A percentile compares a stretch with the other conserved stretches of the same genome.
Evolutionary conservation across 1,140 invertebrate species (phyloP).

Genomic region (Brachionus rotundiformis): DNA sequence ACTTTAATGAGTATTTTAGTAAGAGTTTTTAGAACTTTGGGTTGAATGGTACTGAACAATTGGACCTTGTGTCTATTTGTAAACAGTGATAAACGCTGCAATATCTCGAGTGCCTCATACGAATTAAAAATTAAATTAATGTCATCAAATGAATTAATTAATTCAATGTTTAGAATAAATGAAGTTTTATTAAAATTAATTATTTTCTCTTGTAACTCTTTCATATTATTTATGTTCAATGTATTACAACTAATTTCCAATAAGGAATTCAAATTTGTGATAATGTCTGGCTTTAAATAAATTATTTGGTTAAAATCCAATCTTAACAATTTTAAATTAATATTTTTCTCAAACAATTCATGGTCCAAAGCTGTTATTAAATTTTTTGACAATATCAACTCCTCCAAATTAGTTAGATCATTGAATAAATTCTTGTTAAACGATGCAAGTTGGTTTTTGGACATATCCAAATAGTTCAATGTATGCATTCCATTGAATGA

Average conservation of each 20-base stretch:
- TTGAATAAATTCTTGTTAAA: neutral
- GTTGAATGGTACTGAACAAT: neutral
- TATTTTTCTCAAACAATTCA: neutral
- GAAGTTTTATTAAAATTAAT: neutral
- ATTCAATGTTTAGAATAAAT: conserved; percentile 25
- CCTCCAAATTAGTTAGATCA: neutral
- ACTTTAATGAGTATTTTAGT: conserved; percentile 11
- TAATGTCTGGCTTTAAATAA: neutral
- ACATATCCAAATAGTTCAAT: conserved; percentile 17
- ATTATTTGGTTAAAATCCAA: conserved; percentile 24
- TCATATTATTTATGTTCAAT: neutral
- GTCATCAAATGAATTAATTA: neutral
- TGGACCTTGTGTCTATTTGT: conserved; percentile 12
- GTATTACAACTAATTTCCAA: conserved; percentile 10
- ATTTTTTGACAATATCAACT: conserved; percentile 42
- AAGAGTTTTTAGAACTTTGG: neutral
- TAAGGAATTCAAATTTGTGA: neutral
- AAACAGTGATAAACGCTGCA: conserved; percentile 19
- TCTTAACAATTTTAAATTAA: conserved; percentile 12
- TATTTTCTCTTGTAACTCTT: conserved; percentile 39
- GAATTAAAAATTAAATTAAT: conserved; percentile 25
- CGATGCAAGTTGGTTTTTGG: neutral
- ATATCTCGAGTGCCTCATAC: neutral
- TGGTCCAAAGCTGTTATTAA: neutral
- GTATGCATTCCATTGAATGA: neutral